Evolutionary conservation across 1,140 invertebrate species (phyloP), one percentile per base, ranked within the genome.

Genomic region (Polypedilum pembai): DNA sequence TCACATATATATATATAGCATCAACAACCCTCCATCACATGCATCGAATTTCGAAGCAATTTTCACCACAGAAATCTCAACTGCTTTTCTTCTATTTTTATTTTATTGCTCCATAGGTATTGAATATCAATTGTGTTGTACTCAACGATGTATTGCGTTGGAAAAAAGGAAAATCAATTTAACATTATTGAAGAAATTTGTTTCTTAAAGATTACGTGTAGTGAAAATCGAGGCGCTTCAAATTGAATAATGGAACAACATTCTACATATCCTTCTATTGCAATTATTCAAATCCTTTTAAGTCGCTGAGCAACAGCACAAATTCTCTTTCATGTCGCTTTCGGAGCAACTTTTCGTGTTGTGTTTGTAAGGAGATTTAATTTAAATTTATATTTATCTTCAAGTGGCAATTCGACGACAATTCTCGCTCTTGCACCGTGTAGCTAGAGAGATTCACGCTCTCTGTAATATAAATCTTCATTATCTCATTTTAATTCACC

Each of bases 381-480:
- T 69, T 69, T 69, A 69, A 69, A 69, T 69, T 69, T 69, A 69
- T 18, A 69, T 69, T 69, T 69, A 69, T 69, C 45, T 69, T 69
- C 65, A 69, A 69, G 65, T 69, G 65, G 65, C 65, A 18, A 56
- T 69, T 69, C 17, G 12, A n/a, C n/a, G 12, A 56, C 12, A 3
- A 56, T 56, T 56, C 45, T 56, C n/a, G n/a, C n/a, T 56, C 45
- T n/a, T 56, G 15, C 15, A 56, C 45, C 12, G 12, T 56, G 45
- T 45, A 56, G 4, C 12, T 56, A 56, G n/a, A n/a, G 12, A 56
- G 45, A 56, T n/a, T 56, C 12, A n/a, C 45, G n/a, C 18, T 18
- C 5, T 69, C 8, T 69, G 65, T 69, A 69, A 69, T 69, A 69
- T 69, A 21, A 69, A 69, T 69, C 65, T 69, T 69, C 65, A 69